These are phyloP conservation scores for Orientallactaga sibirica DNA, from an alignment of 2,797 vertebrate genomes.

Conservation along the genomic window DNA sequence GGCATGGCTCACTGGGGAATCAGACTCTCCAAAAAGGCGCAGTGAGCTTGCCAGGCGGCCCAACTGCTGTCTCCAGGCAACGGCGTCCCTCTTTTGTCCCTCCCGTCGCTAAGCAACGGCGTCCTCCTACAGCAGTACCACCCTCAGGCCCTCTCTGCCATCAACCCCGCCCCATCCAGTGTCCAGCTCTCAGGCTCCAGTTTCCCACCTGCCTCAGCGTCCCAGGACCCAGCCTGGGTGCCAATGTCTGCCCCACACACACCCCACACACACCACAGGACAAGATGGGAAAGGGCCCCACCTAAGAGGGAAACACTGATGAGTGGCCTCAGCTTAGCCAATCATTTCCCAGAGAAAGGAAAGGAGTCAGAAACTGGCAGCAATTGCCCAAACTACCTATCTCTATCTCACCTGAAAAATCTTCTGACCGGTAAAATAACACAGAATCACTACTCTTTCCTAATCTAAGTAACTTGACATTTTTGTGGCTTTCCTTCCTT, in stretches of 20 bases:
- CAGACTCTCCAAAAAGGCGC: too few relatives aligned
- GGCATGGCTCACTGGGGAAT: neutral
- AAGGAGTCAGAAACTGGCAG: neutral
- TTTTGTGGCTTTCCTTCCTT: too few relatives aligned
- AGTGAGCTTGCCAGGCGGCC: neutral
- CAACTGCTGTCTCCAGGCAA: neutral
- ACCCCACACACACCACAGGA: too few relatives aligned
- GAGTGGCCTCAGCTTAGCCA: neutral
- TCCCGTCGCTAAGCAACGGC: neutral
- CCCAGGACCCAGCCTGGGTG: neutral
- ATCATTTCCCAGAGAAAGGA: neutral
- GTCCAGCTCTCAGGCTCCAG: too few relatives aligned
- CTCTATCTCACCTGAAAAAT: neutral
- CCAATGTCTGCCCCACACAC: too few relatives aligned
- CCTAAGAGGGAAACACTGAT: neutral
- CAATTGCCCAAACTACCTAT: neutral
- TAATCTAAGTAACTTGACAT: neutral
- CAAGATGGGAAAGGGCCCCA: neutral
- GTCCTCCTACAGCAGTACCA: accelerated
- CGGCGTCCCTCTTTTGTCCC: neutral
- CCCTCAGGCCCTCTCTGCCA: neutral
- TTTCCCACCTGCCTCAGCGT: neutral
- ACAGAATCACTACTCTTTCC: neutral
- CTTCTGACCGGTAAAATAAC: neutral
- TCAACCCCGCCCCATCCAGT: neutral